Conservation (phyloP, 2,888 invertebrate species). For the Lottia gigantea region DNA sequence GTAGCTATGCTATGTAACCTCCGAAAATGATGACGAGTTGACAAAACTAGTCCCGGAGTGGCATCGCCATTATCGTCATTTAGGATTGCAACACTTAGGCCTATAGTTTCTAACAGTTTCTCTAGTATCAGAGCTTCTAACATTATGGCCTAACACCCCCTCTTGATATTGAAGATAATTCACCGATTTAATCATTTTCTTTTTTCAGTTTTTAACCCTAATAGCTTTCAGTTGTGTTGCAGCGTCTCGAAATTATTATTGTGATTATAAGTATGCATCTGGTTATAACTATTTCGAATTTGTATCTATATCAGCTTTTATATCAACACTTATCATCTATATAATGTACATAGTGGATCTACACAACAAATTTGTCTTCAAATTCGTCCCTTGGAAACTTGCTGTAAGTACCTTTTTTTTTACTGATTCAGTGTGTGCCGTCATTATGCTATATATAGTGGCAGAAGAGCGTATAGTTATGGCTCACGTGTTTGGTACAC, state of each 20-base stretch:
- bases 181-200: background rate
- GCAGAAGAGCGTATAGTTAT: too few species aligned
- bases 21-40: too few species aligned
- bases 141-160: too few species aligned
- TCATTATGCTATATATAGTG: too few species aligned
- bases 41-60: too few species aligned
- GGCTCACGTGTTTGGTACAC: too few species aligned
- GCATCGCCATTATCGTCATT: too few species aligned
- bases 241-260: conserved; percentile 33
- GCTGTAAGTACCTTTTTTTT: conserved; percentile 31
- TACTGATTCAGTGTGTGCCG: background rate
- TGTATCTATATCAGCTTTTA: conserved; percentile 39
- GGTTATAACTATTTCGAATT: conserved; percentile 47
- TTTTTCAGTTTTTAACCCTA: conserved; percentile 37
- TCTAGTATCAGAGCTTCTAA: too few species aligned
- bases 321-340: conserved; percentile 36
- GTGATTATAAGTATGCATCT: conserved; percentile 36
- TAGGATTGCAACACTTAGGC: too few species aligned
- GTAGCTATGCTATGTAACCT: too few species aligned
- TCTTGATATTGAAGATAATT: background rate
- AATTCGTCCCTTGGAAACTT: conserved; percentile 40
- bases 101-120: too few species aligned
- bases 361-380: conserved; percentile 35
- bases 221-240: conserved; percentile 44
- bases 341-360: conserved; percentile 33